phyloP scores from a whole-genome alignment of 2,888 invertebrate genomes.

The Chirona hameri region DNA sequence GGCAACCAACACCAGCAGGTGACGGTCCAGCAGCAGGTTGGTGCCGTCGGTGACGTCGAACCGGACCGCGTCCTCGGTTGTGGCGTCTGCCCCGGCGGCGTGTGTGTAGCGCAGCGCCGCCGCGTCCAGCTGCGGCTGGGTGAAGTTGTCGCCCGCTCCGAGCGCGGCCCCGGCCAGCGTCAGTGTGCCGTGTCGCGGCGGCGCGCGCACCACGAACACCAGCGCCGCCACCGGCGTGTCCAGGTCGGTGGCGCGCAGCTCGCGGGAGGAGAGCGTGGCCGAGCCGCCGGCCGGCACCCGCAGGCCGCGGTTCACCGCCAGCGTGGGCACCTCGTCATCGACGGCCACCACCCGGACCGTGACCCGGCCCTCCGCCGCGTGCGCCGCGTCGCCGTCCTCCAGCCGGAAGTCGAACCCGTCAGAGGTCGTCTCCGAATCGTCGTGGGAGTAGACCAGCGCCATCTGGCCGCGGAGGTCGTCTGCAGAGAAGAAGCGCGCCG shows the following conservation, averaged over 20 bases:
- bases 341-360: slow-evolving; percentile 47
- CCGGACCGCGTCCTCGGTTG: slow-evolving; percentile 47
- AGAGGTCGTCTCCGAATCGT: slow-evolving; percentile 46
- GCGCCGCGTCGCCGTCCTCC: slow-evolving; percentile 38
- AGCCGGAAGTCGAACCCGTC: slow-evolving; percentile 45
- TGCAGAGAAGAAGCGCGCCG: slow-evolving; percentile 43
- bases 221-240: slow-evolving; percentile 43
- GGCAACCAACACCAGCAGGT: slow-evolving; percentile 47
- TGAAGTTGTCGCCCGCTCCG: slow-evolving; percentile 46
- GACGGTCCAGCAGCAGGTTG: slow-evolving; percentile 46
- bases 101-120: slow-evolving; percentile 46
- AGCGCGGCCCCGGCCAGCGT: slow-evolving; percentile 37
- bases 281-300: slow-evolving; percentile 45
- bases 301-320: slow-evolving; percentile 47
- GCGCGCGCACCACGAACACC: slow-evolving; percentile 44
- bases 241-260: slow-evolving; percentile 30
- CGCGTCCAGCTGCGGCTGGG: slow-evolving; percentile 47
- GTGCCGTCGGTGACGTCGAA: slow-evolving; percentile 48
- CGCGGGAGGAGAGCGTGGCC: slow-evolving; percentile 40
- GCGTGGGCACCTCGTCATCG: slow-evolving; percentile 48
- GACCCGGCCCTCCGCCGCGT: slow-evolving; percentile 45
- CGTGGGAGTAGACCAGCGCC: slow-evolving; percentile 45
- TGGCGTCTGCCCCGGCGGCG: slow-evolving; percentile 41
- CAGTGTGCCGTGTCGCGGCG: slow-evolving; percentile 46
- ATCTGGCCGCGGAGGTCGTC: slow-evolving; percentile 45